Evolutionary conservation across 2,888 invertebrate genomes (phyloP).

Genomic region (Scaptomyza parva): DNA sequence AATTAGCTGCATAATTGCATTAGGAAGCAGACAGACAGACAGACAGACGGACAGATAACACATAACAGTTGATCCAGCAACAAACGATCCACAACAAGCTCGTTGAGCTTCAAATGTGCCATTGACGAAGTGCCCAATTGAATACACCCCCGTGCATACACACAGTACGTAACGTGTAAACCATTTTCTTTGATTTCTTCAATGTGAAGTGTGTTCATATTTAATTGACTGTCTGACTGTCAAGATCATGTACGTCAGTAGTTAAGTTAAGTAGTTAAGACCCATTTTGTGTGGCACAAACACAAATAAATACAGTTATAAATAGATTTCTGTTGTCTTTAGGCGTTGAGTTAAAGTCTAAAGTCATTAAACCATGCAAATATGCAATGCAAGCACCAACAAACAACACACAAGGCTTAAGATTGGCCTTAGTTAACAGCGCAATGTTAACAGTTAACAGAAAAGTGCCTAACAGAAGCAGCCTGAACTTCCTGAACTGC

Average conservation of each 20-base stretch:
- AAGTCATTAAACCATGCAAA: conserved; percentile 6
- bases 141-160: no score
- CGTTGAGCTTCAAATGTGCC: conserved; percentile 15
- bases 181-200: neutral
- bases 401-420: neutral
- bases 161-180: neutral
- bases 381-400: neutral
- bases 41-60: no score
- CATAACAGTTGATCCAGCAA: no score
- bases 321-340: conserved; percentile 7
- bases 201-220: no score
- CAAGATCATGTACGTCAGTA: neutral
- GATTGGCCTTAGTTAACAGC: no score
- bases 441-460: conserved; percentile 1
- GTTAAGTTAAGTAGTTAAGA: neutral
- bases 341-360: neutral
- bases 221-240: neutral
- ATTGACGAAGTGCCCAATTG: neutral
- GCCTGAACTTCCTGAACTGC: no score
- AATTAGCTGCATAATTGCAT: conserved; percentile 71
- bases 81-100: no score
- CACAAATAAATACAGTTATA: conserved; percentile 7
- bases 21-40: conserved; percentile 15
- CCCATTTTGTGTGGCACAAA: neutral
- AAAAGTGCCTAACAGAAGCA: no score